Base-by-base conservation (phyloP, 2,113 vertebrate species). In the Perognathus longimembris region DNA sequence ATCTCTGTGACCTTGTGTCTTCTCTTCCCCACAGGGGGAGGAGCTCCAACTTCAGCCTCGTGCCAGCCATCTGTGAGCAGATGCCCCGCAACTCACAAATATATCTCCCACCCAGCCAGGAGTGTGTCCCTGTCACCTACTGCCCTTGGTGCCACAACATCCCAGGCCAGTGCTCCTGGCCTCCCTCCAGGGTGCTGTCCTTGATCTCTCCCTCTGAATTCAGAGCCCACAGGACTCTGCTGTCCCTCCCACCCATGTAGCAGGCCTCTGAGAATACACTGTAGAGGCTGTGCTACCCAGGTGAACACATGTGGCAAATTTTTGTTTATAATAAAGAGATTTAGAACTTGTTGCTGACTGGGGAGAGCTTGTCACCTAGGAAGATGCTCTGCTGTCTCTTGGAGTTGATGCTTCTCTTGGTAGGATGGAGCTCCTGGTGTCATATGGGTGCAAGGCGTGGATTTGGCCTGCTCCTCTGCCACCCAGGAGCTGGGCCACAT, bases 271-370 rank as follows among this genome's bases (percentile, higher is more conserved):
- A 96, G 84, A 12, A n/a, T 69, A 73, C 80, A 89, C 90, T 95
- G 94, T 97, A 40, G 11, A 77, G 42, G 11, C 88, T 97, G 97
- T 95, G 83, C 96, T 97, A 93, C 95, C 95, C 93, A 98, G 94
- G 92, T 94, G 90, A 32, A 96, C 85, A 85, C 96, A 97, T 97
- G 97, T 96, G 97, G 96, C 97, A 95, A 96, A 96, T 94, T 92
- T 96, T 80, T 89, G 93, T 97, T 97, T 97, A 96, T 79, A 95
- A 78, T 96, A 97, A 57, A 86, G 91, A 21, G 77, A 54, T 54
- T 88, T 96, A 95, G 90, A 98, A 97, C 98, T 98, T 98, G 98
- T 98, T 98, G 98, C 98, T 98, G 98, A 98, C 98, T 98, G 98
- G 98, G 98, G 17, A 45, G 11, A 50, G 34, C 87, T 78, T 85